phyloP scores from a whole-genome alignment of 2,113 vertebrate species.

The Falco punctatus region DNA sequence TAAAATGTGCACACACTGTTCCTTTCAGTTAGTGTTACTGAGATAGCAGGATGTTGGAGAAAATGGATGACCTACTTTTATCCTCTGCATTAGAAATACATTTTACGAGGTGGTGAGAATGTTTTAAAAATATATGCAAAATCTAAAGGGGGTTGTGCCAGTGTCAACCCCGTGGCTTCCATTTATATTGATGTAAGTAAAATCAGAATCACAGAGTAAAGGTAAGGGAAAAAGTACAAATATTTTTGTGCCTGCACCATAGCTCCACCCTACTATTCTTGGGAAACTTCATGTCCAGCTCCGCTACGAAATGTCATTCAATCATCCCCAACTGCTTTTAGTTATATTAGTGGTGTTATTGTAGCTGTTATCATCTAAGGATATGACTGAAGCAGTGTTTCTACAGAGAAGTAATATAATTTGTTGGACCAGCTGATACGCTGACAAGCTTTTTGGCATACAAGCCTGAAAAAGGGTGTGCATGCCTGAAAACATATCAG shows the following conservation, averaged over 20 bases:
- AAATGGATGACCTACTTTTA: slow-evolving; percentile 65
- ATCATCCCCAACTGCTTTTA: slow-evolving; percentile 40
- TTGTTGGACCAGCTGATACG: background rate
- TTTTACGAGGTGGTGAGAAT: background rate
- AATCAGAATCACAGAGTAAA: background rate
- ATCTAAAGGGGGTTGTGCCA: background rate
- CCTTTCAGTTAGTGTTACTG: slow-evolving; percentile 1
- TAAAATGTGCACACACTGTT: slow-evolving; percentile 18
- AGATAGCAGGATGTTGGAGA: background rate
- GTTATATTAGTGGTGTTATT: slow-evolving; percentile 43
- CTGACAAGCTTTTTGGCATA: background rate
- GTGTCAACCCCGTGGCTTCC: background rate
- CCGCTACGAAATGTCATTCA: slow-evolving; percentile 4
- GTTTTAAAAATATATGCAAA: background rate
- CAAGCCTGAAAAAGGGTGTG: background rate
- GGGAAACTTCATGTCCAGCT: background rate
- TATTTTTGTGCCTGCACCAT: background rate
- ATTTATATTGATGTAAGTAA: background rate
- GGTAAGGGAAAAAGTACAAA: background rate
- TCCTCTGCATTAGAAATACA: background rate
- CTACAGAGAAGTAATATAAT: background rate
- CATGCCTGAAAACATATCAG: background rate
- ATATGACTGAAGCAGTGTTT: slow-evolving; percentile 22
- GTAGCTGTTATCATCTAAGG: slow-evolving; percentile 44
- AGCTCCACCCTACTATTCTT: slow-evolving; percentile 33